Evolutionary conservation across 2,888 invertebrate genomes (phyloP).

Genomic region (Bellardia bayeri): DNA sequence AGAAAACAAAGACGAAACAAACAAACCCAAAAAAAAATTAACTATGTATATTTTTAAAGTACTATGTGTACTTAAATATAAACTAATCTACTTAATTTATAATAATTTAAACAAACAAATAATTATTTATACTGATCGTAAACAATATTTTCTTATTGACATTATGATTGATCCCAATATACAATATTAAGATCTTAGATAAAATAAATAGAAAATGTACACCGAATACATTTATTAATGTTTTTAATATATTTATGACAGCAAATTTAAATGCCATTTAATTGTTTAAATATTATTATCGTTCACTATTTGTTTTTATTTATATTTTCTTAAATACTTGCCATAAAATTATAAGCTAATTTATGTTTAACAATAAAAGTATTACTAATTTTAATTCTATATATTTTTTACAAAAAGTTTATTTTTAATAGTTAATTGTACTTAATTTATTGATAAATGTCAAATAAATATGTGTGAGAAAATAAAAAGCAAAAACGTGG

Average conservation of each 20-base stretch:
- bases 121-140: neutral
- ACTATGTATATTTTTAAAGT: too few species aligned
- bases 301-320: neutral
- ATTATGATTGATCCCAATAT: too few species aligned
- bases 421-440: neutral
- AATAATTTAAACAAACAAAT: too few species aligned
- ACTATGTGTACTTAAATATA: too few species aligned
- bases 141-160: neutral
- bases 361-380: neutral
- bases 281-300: neutral
- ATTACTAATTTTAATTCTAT: slow-evolving; percentile 3
- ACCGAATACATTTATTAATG: too few species aligned
- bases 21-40: too few species aligned
- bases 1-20: too few species aligned
- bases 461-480: neutral
- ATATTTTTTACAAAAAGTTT: neutral
- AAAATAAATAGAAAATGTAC: too few species aligned
- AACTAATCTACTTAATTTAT: too few species aligned
- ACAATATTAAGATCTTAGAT: too few species aligned
- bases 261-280: too few species aligned
- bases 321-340: neutral
- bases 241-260: too few species aligned
- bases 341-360: neutral
- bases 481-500: neutral
- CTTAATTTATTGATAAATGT: neutral